Evolutionary conservation across 1,140 invertebrate genomes (phyloP).

Genomic region (Aradophagus sp.): DNA sequence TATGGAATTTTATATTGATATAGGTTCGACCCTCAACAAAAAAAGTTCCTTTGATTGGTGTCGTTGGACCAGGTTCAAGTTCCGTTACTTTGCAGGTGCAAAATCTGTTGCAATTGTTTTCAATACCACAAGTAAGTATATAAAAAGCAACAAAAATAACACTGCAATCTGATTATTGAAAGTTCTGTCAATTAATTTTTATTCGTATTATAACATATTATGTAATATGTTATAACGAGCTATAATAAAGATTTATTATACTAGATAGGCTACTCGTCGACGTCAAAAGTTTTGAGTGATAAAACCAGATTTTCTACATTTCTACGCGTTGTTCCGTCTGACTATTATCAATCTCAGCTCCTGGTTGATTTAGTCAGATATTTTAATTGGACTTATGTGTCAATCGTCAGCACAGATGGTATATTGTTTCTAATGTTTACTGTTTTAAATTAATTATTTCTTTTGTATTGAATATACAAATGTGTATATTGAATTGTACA

Average conservation of each 20-base stretch:
- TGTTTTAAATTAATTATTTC: neutral
- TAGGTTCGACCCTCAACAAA: constrained; percentile 60
- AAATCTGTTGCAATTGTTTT: constrained; percentile 85
- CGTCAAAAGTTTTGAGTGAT: constrained; percentile 84
- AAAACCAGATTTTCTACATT: constrained; percentile 87
- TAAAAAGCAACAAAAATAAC: no score
- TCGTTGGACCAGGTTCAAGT: constrained; percentile 83
- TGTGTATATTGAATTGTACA: no score
- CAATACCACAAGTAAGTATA: constrained; percentile 76
- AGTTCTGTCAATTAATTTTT: no score
- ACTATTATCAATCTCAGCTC: constrained; percentile 86
- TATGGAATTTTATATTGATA: no score
- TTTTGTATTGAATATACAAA: no score
- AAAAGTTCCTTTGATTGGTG: constrained; percentile 79
- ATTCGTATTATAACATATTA: no score
- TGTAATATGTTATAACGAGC: no score
- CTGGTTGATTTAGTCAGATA: constrained; percentile 82
- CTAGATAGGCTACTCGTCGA: constrained; percentile 87
- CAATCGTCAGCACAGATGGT: constrained; percentile 89
- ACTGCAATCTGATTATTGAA: no score
- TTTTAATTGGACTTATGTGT: constrained; percentile 90
- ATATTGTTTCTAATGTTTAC: constrained; percentile 7
- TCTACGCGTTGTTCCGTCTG: constrained; percentile 87
- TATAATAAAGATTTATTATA: constrained; percentile 3
- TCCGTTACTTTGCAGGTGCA: constrained; percentile 83